A percentile compares a stretch with the other conserved stretches of the same genome.
Conservation (phyloP, 2,113 vertebrate genomes). For the Trogon surrucura region DNA sequence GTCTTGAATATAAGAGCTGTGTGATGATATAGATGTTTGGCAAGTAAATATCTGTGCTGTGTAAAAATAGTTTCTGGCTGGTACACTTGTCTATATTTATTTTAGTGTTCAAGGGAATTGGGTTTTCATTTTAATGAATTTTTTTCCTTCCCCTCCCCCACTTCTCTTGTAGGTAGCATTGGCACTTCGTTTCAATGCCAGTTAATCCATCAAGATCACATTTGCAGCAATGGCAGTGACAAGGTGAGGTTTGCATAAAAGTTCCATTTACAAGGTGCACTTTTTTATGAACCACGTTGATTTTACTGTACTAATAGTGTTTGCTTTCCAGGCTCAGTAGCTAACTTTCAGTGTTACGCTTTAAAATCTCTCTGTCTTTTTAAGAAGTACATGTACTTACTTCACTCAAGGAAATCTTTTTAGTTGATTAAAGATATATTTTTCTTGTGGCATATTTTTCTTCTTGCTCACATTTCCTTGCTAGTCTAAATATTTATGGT, state of each 20-base stretch:
- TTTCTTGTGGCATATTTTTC: background rate
- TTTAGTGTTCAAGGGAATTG: background rate
- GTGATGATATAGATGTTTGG: background rate
- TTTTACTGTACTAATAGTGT: background rate
- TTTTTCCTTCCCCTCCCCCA: background rate
- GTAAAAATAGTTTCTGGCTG: background rate
- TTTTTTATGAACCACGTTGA: background rate
- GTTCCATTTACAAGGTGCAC: constrained; percentile 43
- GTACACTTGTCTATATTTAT: constrained; percentile 3
- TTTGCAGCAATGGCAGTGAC: constrained; percentile 80
- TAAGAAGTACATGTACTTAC: background rate
- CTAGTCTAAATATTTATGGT: background rate
- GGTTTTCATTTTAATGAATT: constrained; percentile 19
- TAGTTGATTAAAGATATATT: background rate
- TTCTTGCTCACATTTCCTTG: background rate
- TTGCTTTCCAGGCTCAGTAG: background rate
- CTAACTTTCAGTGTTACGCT: background rate
- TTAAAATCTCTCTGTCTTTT: background rate
- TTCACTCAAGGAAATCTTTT: background rate
- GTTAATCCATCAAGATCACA: constrained; percentile 79
- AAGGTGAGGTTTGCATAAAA: constrained; percentile 74
- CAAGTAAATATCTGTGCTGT: background rate
- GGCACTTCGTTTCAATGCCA: constrained; percentile 79
- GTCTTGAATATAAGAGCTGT: background rate
- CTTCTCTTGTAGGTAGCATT: constrained; percentile 75